phyloP scores from a whole-genome alignment of 2,888 invertebrate genomes.

The Apantesis nais region DNA sequence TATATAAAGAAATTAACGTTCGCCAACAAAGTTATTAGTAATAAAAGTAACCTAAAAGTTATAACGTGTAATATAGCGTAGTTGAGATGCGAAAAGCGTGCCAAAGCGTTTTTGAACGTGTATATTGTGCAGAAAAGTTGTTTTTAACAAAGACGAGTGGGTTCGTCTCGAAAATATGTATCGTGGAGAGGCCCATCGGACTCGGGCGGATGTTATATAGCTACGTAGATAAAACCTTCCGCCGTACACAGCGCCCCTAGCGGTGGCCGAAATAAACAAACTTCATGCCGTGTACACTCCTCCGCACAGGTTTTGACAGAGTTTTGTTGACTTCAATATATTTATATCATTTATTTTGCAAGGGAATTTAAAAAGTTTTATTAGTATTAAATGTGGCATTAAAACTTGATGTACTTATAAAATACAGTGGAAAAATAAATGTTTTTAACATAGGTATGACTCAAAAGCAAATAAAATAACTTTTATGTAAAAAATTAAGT shows the following conservation, averaged over 20 bases:
- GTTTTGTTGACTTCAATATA: slow-evolving; percentile 34
- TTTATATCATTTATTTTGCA: slow-evolving; percentile 46
- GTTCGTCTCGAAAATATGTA: slow-evolving; percentile 77
- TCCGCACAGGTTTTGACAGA: slow-evolving; percentile 63
- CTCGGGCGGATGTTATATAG: slow-evolving; percentile 83
- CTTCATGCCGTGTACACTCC: slow-evolving; percentile 80
- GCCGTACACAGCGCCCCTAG: slow-evolving; percentile 79
- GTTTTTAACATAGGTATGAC: background rate
- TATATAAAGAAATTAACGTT: slow-evolving; percentile 48
- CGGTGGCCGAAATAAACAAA: slow-evolving; percentile 71
- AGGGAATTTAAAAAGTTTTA: slow-evolving; percentile 4
- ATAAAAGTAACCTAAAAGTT: slow-evolving; percentile 72
- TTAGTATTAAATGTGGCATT: background rate
- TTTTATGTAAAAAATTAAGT: background rate
- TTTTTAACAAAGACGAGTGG: slow-evolving; percentile 77
- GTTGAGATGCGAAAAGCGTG: slow-evolving; percentile 66
- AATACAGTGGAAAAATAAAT: background rate
- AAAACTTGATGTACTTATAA: background rate
- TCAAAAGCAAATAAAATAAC: background rate
- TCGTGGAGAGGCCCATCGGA: slow-evolving; percentile 76
- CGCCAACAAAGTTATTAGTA: slow-evolving; percentile 51
- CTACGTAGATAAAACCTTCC: slow-evolving; percentile 86
- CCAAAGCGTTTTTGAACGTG: slow-evolving; percentile 62
- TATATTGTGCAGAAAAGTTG: slow-evolving; percentile 77
- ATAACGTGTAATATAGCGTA: slow-evolving; percentile 40